Evolutionary conservation across 2,113 vertebrate species (phyloP).

Genomic region (Haplochromis vanheusdeni): DNA sequence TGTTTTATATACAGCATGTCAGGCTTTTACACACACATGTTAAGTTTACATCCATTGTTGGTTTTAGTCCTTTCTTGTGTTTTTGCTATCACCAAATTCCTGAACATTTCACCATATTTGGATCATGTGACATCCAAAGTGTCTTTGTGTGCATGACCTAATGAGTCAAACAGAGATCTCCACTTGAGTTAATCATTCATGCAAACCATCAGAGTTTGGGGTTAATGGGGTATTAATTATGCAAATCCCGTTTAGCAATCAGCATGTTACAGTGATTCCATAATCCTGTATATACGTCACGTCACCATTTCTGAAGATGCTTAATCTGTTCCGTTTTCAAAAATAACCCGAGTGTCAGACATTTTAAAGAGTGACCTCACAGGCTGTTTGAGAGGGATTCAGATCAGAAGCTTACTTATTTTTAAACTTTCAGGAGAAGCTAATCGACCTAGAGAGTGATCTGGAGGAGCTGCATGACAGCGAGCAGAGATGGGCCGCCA

Average conservation of each 20-base stretch:
- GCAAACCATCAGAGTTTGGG: constrained; percentile 26
- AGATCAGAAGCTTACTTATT: neutral
- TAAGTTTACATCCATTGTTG: neutral
- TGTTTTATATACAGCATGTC: neutral
- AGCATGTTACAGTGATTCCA: neutral
- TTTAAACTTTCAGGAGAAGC: constrained; percentile 58
- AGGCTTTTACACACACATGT: neutral
- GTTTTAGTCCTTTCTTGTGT: neutral
- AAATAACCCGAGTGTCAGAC: neutral
- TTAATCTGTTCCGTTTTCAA: constrained; percentile 1
- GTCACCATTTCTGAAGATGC: constrained; percentile 11
- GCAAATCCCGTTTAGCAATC: constrained; percentile 41
- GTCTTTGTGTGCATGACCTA: neutral
- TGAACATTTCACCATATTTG: neutral
- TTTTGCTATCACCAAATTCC: neutral
- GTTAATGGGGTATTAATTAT: constrained; percentile 53
- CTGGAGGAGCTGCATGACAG: constrained; percentile 73
- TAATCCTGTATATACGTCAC: constrained; percentile 31
- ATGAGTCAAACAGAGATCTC: constrained; percentile 19
- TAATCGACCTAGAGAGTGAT: constrained; percentile 69
- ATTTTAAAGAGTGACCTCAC: neutral
- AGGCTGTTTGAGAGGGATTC: neutral
- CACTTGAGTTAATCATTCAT: constrained; percentile 37
- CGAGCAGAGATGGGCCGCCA: constrained; percentile 64
- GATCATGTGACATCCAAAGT: neutral